Evolutionary conservation across 2,113 vertebrate species (phyloP), one percentile per base, ranked within the genome.

Genomic region (Gallinago paraguaiae): DNA sequence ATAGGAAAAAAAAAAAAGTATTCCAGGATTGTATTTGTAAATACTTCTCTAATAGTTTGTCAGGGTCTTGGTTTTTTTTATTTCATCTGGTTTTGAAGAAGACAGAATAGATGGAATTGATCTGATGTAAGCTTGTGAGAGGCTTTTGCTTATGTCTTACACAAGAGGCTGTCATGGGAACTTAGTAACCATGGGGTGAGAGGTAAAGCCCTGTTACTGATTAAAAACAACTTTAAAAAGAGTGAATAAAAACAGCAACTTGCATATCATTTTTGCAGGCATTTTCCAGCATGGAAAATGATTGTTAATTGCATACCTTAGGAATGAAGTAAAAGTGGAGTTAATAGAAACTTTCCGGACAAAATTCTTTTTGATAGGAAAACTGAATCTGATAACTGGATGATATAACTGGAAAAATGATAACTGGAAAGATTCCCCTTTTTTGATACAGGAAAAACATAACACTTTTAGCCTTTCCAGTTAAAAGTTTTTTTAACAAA

Each of bases 151-250:
- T 85, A 24, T 68, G 56, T 81, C 86, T 95, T 95, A 82, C 72
- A 91, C 87, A 88, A 95, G 85, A 94, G 72, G 27, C 63, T 89
- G 51, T 93, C 67, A 70, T 37, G 7, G 88, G 82, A 95, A 86
- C 88, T 69, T 87, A 51, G 68, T 96, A 96, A 94, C 88, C 56
- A 11, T 50, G 65, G 72, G 90, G 92, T 95, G 71, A 97, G 92
- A 97, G 88, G 86, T 95, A 91, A 96, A 96, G 67, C n/a, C 27
- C 57, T 89, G 92, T 96, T 96, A 95, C 80, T 95, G 61, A 96
- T 97, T 96, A 96, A 95, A 91, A 93, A 46, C 69, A 90, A 64
- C 41, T 74, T 88, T 4, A 69, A 75, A 92, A 79, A 74, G 45
- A 71, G 69, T 54, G 71, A 80, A 91, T 82, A 82, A 77, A 89